Conservation (phyloP, 2,797 vertebrate species). For the Sebastes miniatus region DNA sequence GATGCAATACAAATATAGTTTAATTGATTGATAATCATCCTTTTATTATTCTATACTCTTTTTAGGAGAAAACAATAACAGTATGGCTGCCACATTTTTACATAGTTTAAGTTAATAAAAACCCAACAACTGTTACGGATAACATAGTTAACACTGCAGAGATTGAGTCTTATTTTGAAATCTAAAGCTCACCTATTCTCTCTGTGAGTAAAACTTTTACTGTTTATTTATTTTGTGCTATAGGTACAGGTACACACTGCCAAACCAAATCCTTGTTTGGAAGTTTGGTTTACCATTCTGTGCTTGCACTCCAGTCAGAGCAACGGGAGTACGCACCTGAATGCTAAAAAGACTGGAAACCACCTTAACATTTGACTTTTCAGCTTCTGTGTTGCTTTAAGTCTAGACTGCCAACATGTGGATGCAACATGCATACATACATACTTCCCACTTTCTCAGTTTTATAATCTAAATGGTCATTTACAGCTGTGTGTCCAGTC, state of each 20-base stretch:
- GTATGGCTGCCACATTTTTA: neutral
- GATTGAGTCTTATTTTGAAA: neutral
- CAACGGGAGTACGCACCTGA: slow-evolving; percentile 43
- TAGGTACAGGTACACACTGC: neutral
- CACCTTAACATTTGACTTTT: slow-evolving; percentile 21
- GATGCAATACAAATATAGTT: neutral
- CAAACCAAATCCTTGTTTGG: slow-evolving; percentile 37
- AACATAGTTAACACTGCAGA: neutral
- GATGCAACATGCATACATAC: neutral
- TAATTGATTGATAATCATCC: neutral
- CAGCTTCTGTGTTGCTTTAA: slow-evolving; percentile 6
- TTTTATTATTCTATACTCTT: neutral
- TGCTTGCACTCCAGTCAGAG: slow-evolving; percentile 36
- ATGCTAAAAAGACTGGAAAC: slow-evolving; percentile 50
- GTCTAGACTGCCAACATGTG: neutral
- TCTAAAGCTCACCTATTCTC: neutral
- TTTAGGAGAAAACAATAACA: neutral
- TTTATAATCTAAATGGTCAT: neutral
- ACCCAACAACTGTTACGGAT: neutral
- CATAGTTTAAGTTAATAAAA: neutral
- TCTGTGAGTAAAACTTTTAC: neutral
- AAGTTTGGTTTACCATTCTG: slow-evolving; percentile 53
- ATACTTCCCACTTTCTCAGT: neutral
- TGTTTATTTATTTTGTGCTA: neutral
- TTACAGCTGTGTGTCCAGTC: neutral